A percentile compares a stretch with the other conserved stretches of the same genome.
phyloP scores from a whole-genome alignment of 2,113 vertebrate genomes.

The Urocolius indicus region DNA sequence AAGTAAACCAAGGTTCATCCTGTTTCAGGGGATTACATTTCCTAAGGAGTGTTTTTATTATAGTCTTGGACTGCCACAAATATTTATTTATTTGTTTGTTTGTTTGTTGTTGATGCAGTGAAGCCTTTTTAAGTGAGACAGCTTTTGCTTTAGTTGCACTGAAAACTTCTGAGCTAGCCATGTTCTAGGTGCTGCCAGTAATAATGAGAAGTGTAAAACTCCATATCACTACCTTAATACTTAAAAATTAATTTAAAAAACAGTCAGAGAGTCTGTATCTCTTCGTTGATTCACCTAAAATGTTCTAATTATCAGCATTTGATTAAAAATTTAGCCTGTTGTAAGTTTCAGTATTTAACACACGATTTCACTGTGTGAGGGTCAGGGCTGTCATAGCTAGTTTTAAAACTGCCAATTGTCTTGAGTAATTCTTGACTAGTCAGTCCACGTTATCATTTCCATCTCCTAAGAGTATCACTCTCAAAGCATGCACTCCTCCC shows the following conservation, averaged over 20 bases:
- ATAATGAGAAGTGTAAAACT: not conserved
- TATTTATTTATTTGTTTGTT: not conserved
- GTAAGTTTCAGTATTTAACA: not conserved
- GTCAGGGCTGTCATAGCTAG: not conserved
- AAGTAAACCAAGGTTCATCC: not conserved
- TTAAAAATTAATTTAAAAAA: not conserved
- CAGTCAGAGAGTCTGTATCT: not conserved
- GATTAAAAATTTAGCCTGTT: not conserved
- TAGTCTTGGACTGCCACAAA: not conserved
- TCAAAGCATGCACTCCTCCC: rapidly evolving
- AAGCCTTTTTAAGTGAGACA: not conserved
- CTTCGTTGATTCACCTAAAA: not conserved
- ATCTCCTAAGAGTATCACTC: not conserved
- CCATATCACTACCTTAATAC: not conserved
- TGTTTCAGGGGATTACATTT: not conserved
- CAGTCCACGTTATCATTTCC: not conserved
- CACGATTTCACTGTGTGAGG: not conserved
- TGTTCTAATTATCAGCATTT: not conserved
- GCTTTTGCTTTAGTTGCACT: not conserved
- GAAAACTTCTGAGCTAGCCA: not conserved
- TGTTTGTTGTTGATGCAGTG: not conserved
- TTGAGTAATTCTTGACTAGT: not conserved
- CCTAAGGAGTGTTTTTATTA: not conserved
- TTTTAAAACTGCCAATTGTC: not conserved
- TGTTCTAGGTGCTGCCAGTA: not conserved